These are phyloP conservation scores for Eucera pruinosa DNA, from an alignment of 2,888 invertebrate species.

Conservation along the genomic window DNA sequence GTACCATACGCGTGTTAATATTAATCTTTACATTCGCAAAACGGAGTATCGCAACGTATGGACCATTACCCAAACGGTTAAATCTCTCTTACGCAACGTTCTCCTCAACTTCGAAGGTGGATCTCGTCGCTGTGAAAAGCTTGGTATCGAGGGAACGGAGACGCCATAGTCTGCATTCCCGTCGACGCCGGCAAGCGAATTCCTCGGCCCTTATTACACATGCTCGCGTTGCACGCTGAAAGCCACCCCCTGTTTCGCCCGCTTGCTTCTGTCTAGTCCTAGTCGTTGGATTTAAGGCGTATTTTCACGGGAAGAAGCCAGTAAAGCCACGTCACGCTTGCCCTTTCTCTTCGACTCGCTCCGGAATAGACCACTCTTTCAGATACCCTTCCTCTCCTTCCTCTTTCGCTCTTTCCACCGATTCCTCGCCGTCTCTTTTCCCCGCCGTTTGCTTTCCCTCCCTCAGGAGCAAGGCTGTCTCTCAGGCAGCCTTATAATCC, in stretches of 20 bases:
- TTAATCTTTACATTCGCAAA: too few species aligned
- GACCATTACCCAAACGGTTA: background rate
- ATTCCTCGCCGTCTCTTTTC: background rate
- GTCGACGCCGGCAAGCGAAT: slow-evolving; percentile 74
- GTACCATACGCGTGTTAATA: too few species aligned
- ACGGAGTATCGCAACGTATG: too few species aligned
- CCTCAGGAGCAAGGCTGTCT: slow-evolving; percentile 59
- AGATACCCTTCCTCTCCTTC: slow-evolving; percentile 28
- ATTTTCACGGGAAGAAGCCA: slow-evolving; percentile 65
- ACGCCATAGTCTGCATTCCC: slow-evolving; percentile 75
- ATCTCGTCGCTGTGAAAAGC: background rate
- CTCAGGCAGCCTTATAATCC: slow-evolving; percentile 80
- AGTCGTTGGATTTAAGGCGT: slow-evolving; percentile 70
- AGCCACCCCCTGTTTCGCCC: slow-evolving; percentile 53
- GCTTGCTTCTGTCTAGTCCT: slow-evolving; percentile 22
- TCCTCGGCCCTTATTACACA: slow-evolving; percentile 72
- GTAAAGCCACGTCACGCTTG: slow-evolving; percentile 62
- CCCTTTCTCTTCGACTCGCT: slow-evolving; percentile 60
- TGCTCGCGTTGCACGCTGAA: slow-evolving; percentile 68
- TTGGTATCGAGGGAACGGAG: slow-evolving; percentile 45
- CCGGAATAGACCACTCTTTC: slow-evolving; percentile 63
- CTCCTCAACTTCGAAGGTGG: background rate
- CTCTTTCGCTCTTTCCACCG: background rate
- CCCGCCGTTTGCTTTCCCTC: slow-evolving; percentile 15
- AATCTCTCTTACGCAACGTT: background rate